Base-by-base conservation (phyloP, 1,140 invertebrate genomes). In the Zaprionus davidi region DNA sequence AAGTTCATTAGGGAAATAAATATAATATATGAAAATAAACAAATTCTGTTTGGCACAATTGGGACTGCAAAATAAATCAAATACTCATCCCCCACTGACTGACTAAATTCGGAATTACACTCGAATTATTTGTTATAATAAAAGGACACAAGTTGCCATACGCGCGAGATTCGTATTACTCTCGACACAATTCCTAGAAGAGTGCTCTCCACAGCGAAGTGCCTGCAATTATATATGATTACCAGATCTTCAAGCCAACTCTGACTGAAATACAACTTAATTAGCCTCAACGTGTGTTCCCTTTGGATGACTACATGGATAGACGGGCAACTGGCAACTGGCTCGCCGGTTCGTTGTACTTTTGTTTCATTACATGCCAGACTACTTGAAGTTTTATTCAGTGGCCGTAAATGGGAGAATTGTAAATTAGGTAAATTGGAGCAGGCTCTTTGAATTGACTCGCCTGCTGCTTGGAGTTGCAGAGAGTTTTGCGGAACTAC, bases 241-340 rank as follows among this genome's bases (percentile, higher is more conserved):
- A 51, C 24, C 44, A 34, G 11, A 59, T 31, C n/a, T 15, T 51
- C 49, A 62, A 49, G 34, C 41, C 60, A 31, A 60, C 56, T 15
- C 56, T 15, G 65, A 66, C 51, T 75, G 63, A 68, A 81, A 76
- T 81, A 81, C 69, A 81, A 81, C 64, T 81, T 81, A 81, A 81
- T 80, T 80, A 80, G 75, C 71, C 71, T 65, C 71, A 80, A 71
- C 15, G 22, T 34, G 46, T 53, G 31, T 17, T 78, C 20, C n/a
- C 5, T 17, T 46, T 17, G 6, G 7, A 46, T 9, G 7, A n/a
- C 13, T 38, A 15, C 36, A 13, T 5, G 36, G 36, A 38, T 38
- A 38, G 34, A 3, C 28, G 7, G 36, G 36, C 15, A 41, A 78
- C 64, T 53, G 20, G 22, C 57, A 12, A 38, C 20, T 38, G 36